Evolutionary conservation across 2,113 vertebrate species (phyloP).

Genomic region (Indri indri): DNA sequence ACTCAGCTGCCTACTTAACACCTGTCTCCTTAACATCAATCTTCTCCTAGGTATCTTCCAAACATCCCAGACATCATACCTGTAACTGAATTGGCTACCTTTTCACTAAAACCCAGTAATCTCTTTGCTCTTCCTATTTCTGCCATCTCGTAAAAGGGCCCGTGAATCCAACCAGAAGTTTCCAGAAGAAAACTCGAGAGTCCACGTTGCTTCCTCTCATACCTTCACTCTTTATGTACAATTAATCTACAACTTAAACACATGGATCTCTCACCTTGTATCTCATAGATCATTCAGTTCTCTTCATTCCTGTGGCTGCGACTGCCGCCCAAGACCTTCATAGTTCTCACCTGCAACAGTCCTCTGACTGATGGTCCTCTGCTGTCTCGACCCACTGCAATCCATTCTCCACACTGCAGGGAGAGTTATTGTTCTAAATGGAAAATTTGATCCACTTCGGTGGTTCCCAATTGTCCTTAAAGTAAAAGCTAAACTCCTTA

Average conservation of each 20-base stretch:
- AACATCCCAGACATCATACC: not conserved
- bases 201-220: not conserved
- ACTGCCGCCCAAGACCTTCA: not conserved
- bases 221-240: not conserved
- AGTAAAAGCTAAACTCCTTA: constrained; percentile 66
- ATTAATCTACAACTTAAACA: not conserved
- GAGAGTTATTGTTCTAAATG: constrained; percentile 68
- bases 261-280: no score
- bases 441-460: constrained; percentile 74
- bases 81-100: not conserved
- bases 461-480: constrained; percentile 65
- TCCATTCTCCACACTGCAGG: constrained; percentile 68
- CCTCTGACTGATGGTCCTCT: not conserved
- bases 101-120: not conserved
- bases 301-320: not conserved
- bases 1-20: no score
- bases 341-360: not conserved
- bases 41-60: not conserved
- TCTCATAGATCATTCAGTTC: not conserved
- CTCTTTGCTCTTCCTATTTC: not conserved
- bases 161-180: not conserved
- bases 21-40: not conserved
- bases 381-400: not conserved
- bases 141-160: not conserved
- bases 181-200: not conserved